A percentile compares a stretch with the other conserved stretches of the same genome.
These are phyloP conservation scores for Vanessa atalanta DNA, from an alignment of 1,140 invertebrate genomes.

Conservation along the genomic window DNA sequence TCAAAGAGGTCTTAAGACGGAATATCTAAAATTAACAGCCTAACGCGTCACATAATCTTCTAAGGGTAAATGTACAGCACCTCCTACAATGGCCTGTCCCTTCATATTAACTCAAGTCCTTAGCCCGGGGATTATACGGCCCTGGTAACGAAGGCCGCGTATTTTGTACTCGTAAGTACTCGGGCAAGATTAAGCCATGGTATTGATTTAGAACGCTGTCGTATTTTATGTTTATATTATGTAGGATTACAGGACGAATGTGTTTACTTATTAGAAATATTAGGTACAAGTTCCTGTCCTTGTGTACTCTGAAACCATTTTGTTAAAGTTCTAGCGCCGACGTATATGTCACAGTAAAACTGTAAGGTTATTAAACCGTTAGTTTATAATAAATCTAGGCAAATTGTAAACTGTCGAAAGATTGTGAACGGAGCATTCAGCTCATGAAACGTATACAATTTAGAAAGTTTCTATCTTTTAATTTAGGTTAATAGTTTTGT, in stretches of 20 bases:
- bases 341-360: no score
- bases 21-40: slow-evolving; percentile 59
- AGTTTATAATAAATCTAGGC: no score
- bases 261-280: no score
- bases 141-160: slow-evolving; percentile 49
- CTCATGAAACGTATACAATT: no score
- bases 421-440: no score
- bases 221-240: background rate
- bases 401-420: no score
- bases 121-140: slow-evolving; percentile 55
- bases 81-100: slow-evolving; percentile 60
- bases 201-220: slow-evolving; percentile 9
- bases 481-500: no score
- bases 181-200: slow-evolving; percentile 34
- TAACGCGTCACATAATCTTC: slow-evolving; percentile 54
- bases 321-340: no score
- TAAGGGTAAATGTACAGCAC: slow-evolving; percentile 57
- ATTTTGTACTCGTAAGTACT: slow-evolving; percentile 43
- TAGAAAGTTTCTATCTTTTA: no score
- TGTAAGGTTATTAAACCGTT: no score
- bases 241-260: background rate
- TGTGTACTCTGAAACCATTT: no score
- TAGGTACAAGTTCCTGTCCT: no score
- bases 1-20: slow-evolving; percentile 43
- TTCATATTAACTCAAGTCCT: slow-evolving; percentile 60